Evolutionary conservation across 2,113 vertebrate genomes (phyloP).

Genomic region (Salvelinus namaycush): DNA sequence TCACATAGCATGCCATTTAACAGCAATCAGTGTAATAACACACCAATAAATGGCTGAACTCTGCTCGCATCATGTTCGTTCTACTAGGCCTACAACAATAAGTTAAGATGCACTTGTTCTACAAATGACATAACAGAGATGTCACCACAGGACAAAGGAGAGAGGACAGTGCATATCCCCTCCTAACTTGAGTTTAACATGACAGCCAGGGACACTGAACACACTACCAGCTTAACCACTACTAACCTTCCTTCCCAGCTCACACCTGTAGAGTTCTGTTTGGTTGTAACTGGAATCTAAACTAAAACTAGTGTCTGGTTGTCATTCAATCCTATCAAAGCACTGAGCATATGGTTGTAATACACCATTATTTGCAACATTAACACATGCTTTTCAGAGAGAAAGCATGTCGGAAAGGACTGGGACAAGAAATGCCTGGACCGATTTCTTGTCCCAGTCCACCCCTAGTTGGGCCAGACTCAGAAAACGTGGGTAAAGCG

Average conservation of each 20-base stretch:
- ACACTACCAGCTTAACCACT: background rate
- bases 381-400: conserved; percentile 54
- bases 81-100: too few species aligned
- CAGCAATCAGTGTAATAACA: too few species aligned
- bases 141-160: too few species aligned
- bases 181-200: background rate
- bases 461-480: too few species aligned
- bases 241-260: background rate
- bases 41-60: too few species aligned
- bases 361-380: conserved; percentile 48
- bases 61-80: too few species aligned
- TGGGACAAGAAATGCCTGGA: too few species aligned
- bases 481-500: too few species aligned
- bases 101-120: too few species aligned
- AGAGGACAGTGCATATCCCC: too few species aligned
- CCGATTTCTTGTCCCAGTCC: too few species aligned
- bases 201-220: background rate
- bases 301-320: conserved; percentile 57
- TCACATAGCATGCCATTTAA: background rate
- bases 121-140: too few species aligned
- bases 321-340: conserved; percentile 7
- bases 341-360: conserved; percentile 57
- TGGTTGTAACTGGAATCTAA: conserved; percentile 1
- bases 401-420: conserved; percentile 6
- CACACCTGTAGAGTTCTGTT: background rate